These are phyloP conservation scores for Australoheros scitulus DNA, from an alignment of 2,113 vertebrate genomes.

Conservation along the genomic window DNA sequence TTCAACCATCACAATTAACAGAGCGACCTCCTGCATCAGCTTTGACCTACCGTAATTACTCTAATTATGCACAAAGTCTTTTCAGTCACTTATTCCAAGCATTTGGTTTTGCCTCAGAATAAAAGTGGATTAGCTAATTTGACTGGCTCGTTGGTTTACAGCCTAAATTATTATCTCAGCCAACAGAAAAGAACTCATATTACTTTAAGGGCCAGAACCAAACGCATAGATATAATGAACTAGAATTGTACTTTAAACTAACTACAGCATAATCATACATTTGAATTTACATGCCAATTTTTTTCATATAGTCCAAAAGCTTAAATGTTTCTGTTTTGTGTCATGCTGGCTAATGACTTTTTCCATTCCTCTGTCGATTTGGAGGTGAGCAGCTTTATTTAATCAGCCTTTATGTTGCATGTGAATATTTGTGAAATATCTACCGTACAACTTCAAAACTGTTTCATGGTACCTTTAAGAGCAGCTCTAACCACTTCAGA, in stretches of 20 bases:
- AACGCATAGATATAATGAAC: no score
- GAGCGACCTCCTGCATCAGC: rapidly evolving
- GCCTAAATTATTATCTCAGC: background rate
- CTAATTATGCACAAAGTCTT: rapidly evolving
- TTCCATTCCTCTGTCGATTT: background rate
- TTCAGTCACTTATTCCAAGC: background rate
- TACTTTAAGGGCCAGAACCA: background rate
- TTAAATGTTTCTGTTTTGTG: background rate
- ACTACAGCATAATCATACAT: background rate
- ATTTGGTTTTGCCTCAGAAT: background rate
- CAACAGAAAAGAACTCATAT: background rate
- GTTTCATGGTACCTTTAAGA: constrained; percentile 32
- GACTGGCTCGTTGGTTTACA: background rate
- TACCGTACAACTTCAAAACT: background rate
- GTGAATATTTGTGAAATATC: background rate
- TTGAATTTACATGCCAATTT: background rate
- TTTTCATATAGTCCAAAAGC: background rate
- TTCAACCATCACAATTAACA: background rate
- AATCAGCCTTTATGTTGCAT: background rate
- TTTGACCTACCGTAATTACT: background rate
- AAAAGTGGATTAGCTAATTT: background rate
- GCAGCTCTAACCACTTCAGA: background rate
- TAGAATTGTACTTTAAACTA: no score
- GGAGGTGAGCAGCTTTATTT: background rate
- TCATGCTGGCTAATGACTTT: background rate